Percentiles rank a stretch among this genome's conserved stretches.
These are phyloP conservation scores for Melangyna quadrimaculata DNA, from an alignment of 2,888 invertebrate genomes.

Conservation along the genomic window DNA sequence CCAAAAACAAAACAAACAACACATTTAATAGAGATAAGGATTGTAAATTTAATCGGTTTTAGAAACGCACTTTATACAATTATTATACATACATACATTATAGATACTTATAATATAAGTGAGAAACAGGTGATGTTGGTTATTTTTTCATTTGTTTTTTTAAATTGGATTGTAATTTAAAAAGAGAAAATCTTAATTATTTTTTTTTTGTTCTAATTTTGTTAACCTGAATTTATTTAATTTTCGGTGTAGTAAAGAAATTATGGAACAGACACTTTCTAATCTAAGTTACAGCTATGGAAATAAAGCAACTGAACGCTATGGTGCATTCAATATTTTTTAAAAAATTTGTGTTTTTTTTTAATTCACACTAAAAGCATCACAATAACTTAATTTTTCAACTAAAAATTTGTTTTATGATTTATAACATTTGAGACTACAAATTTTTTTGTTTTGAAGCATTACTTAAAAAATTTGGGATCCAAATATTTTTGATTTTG, in stretches of 20 bases:
- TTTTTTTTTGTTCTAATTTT: neutral
- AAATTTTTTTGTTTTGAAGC: no score
- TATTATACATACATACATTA: conserved; percentile 72
- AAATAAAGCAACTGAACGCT: neutral
- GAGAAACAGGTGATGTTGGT: conserved; percentile 59
- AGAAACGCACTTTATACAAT: conserved; percentile 76
- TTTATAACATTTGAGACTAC: no score
- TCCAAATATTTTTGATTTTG: no score
- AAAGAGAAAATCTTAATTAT: neutral
- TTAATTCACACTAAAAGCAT: no score
- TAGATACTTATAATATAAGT: conserved; percentile 70
- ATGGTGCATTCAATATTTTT: no score
- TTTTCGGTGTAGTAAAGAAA: neutral
- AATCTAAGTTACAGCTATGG: neutral
- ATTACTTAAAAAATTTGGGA: no score
- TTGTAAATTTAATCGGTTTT: conserved; percentile 73
- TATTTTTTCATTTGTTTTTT: conserved; percentile 31
- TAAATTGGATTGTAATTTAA: neutral
- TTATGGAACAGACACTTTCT: neutral
- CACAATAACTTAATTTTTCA: no score
- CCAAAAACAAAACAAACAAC: neutral
- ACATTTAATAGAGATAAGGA: conserved; percentile 58
- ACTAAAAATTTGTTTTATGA: no score
- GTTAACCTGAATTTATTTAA: neutral
- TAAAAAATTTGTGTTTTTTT: no score